Conservation (phyloP, 2,888 invertebrate genomes). For the Clostera curtula region DNA sequence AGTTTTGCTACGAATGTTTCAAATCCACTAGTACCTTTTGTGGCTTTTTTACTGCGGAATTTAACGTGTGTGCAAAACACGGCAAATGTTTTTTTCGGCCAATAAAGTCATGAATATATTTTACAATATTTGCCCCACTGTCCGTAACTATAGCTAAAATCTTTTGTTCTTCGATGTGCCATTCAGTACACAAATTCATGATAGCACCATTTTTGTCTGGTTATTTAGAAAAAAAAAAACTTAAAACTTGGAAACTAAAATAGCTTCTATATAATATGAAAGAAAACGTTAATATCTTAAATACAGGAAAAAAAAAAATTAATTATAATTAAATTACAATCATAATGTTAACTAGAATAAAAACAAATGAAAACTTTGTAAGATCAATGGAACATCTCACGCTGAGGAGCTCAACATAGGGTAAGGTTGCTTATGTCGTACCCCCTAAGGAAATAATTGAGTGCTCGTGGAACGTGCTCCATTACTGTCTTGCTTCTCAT, state of each 20-base stretch:
- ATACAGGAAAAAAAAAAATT: no score
- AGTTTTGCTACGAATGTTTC: not conserved
- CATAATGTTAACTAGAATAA: no score
- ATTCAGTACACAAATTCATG: not conserved
- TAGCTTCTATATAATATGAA: no score
- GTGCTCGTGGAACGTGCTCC: no score
- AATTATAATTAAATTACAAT: no score
- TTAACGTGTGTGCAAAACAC: slow-evolving; percentile 1
- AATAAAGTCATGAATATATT: not conserved
- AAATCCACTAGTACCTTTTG: not conserved
- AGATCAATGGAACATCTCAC: slow-evolving; percentile 6
- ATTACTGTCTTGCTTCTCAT: no score
- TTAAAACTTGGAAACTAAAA: no score
- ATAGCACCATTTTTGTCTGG: not conserved
- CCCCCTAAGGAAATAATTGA: no score
- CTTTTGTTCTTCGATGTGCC: not conserved
- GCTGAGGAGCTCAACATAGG: no score
- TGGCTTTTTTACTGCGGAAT: not conserved
- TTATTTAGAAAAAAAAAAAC: not conserved
- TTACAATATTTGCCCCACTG: not conserved
- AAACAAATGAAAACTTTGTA: slow-evolving; percentile 5
- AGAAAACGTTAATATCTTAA: no score
- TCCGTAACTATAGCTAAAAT: not conserved
- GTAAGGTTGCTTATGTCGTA: no score
- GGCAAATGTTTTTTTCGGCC: not conserved